Base-by-base conservation (phyloP, 2,797 vertebrate genomes). In the Parauchenoglanis ngamensis region DNA sequence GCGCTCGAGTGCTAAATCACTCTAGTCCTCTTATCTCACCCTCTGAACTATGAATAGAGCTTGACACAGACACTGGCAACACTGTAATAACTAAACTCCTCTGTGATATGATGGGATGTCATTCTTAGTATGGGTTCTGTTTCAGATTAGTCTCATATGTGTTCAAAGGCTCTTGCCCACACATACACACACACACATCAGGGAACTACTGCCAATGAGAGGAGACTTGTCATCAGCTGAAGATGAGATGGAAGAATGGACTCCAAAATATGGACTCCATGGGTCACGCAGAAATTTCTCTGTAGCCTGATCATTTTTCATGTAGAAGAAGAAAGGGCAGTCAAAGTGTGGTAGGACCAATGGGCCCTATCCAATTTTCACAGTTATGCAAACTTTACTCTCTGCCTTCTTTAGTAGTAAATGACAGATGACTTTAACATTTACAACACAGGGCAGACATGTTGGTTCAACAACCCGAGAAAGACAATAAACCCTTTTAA, bases 151-250 rank as follows among this genome's bases (percentile, higher is more conserved):
- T 17, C 23, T 82, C n/a, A 28, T 82, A 63, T 84, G 52, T 46
- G 83, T 77, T 49, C 70, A 65, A 63, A 65, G 6, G 44, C 3
- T 76, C 56, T 85, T 76, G 23, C 23, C 23, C 80, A 54, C 63
- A 54, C 57, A 83, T 56, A 85, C 40, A 85, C 35, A 75, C 23
- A 85, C 17, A 61, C 28, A 35, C 52, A 78, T 21, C 19, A 59
- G 52, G 65, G 21, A 59, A 4, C 77, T 79, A 23, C 49, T 65
- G 49, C 57, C 21, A 46, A 46, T 54, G 68, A 83, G 56, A 85
- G 75, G 40, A 61, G 52, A 80, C 83, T 87, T 84, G 86, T 86
- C 80, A 68, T 87, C 81, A 82, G 44, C 72, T 81, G n/a, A 88
- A 85, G 31, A 40, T 40, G 80, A 75, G 76, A 82, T 19, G 35